Evolutionary conservation across 2,797 vertebrate species (phyloP), one percentile per base, ranked within the genome.

Genomic region (Limnodromus scolopaceus): DNA sequence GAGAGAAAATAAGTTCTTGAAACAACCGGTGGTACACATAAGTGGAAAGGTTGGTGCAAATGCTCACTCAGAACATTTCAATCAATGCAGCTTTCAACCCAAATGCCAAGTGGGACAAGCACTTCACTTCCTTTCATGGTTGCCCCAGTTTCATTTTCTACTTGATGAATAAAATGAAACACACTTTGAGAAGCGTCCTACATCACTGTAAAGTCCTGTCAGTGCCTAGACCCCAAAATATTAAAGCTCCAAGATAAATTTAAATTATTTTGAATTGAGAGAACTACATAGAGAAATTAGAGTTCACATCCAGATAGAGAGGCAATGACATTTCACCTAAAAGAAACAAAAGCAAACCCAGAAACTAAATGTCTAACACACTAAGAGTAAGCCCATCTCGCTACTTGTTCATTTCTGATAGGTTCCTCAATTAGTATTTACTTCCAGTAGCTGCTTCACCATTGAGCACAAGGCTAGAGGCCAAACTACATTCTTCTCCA

Each of bases 301-400:
- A 72, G 30, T 36, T 5, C n/a, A 10, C 16, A 43, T 36, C 16
- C 39, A 77, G 24, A 27, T 0, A 49, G 28, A 38, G 6, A 10
- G 66, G 14, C 4, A 92, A 41, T 2, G 41, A 39, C 2, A 43
- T n/a, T 79, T 72, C 32, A 46, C 34, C 13, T 22, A 39, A 34
- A 81, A 57, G 20, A 70, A 71, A 22, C 3, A 39, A 36, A 64
- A 79, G 4, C 4, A 92, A 91, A 60, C 6, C 5, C 4, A 46
- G 38, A 34, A 79, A 55, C 1, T 19, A 36, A 54, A 53, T 9
- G 6, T 32, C 36, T 69, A 57, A 51, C 11, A 54, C 13, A 0
- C 0, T 7, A 32, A 58, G 24, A 1, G 0, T 7, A 72, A 32
- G 28, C 24, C 39, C 12, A 39, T 55, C 34, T 91, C 32, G 7